Conservation (phyloP, 2,888 invertebrate genomes). For the Thyatira batis region DNA sequence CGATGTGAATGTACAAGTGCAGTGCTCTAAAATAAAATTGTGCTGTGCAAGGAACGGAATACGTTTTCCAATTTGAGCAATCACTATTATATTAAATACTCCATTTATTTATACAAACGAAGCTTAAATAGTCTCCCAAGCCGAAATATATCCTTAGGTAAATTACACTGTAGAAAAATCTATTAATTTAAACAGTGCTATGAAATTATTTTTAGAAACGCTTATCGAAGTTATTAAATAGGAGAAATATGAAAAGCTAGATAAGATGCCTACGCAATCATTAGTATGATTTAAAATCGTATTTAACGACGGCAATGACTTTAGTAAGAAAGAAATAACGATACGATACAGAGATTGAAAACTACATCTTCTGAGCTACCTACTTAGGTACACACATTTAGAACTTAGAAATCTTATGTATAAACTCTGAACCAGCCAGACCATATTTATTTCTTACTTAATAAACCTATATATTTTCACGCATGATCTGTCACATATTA, state of each 20-base stretch:
- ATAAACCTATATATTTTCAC: neutral
- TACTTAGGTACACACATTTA: conserved; percentile 13
- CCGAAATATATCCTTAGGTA: neutral
- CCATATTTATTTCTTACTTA: conserved; percentile 23
- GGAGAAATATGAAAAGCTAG: neutral
- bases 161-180: neutral
- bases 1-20: conserved; percentile 10
- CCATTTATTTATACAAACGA: conserved; percentile 8
- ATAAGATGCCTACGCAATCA: neutral
- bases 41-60: conserved; percentile 59
- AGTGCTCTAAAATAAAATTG: conserved; percentile 44
- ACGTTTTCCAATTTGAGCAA: conserved; percentile 63
- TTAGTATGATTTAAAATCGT: neutral
- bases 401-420: conserved; percentile 34
- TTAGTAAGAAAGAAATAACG: neutral
- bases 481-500: neutral
- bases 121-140: conserved; percentile 21
- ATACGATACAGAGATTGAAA: neutral
- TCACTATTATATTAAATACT: conserved; percentile 23
- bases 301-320: neutral
- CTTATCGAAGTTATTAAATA: too few species aligned
- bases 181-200: neutral
- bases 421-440: conserved; percentile 61
- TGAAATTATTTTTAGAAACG: neutral
- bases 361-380: conserved; percentile 10